phyloP scores from a whole-genome alignment of 2,797 vertebrate species.

The Gila robusta region DNA sequence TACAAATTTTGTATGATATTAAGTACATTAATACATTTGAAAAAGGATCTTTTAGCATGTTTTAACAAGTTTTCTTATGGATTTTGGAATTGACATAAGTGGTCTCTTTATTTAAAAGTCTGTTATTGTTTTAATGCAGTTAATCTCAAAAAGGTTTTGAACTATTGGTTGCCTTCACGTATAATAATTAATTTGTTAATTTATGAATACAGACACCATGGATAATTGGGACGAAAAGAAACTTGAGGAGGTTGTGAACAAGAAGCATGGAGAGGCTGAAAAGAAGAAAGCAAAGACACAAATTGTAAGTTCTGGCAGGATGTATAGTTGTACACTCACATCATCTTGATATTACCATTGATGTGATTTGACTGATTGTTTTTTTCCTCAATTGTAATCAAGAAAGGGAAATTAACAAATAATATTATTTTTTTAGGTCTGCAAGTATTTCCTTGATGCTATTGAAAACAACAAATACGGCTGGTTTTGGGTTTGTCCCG shows the following conservation, averaged over 20 bases:
- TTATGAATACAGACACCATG: slow-evolving; percentile 88
- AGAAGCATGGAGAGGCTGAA: slow-evolving; percentile 96
- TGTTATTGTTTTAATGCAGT: too few species aligned
- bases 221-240: slow-evolving; percentile 99
- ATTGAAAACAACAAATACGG: slow-evolving; percentile 98
- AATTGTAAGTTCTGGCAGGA: slow-evolving; percentile 80
- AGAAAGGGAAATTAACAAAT: neutral
- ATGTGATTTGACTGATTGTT: neutral
- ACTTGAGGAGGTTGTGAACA: slow-evolving; percentile 95
- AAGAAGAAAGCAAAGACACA: slow-evolving; percentile 97
- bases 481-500: slow-evolving; percentile 98
- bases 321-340: neutral
- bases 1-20: neutral
- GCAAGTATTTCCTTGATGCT: slow-evolving; percentile 94
- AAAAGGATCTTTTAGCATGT: neutral
- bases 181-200: too few species aligned
- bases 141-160: neutral
- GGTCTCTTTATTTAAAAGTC: too few species aligned
- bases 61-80: neutral
- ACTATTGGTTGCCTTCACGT: neutral
- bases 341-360: neutral
- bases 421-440: slow-evolving; percentile 81
- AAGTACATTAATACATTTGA: neutral
- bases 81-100: neutral
- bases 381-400: neutral